These are phyloP conservation scores for Otolemur crassicaudatus DNA, from an alignment of 2,797 vertebrate genomes.

Conservation along the genomic window DNA sequence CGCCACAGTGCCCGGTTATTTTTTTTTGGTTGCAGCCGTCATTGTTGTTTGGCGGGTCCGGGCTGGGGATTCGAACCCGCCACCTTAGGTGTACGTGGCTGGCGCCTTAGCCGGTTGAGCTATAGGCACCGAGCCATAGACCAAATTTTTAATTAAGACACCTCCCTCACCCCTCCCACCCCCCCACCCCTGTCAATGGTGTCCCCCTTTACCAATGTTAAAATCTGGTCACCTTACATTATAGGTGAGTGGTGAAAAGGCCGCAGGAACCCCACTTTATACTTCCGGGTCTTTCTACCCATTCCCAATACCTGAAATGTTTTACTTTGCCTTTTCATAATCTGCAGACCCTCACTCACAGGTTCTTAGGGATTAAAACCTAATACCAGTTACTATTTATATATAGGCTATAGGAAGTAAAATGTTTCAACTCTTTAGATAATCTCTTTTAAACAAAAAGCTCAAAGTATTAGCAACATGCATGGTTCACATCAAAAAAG, in stretches of 20 bases:
- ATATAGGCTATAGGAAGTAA: not conserved
- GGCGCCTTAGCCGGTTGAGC: no score
- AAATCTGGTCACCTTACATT: no score
- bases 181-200: no score
- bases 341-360: not conserved
- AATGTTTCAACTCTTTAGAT: not conserved
- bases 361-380: not conserved
- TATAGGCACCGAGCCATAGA: no score
- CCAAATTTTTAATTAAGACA: no score
- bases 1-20: no score
- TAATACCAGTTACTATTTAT: not conserved
- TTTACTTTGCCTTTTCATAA: not conserved
- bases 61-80: no score
- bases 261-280: not conserved
- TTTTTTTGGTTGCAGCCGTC: no score
- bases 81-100: no score
- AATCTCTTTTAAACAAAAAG: slow-evolving; percentile 38
- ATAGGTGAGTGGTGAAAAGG: not conserved
- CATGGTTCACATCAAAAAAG: not conserved
- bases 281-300: not conserved
- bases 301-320: not conserved
- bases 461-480: not conserved
- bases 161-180: no score
- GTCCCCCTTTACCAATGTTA: no score
- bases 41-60: no score